These are phyloP conservation scores for Orthosia cruda DNA, from an alignment of 2,888 invertebrate genomes.

Conservation along the genomic window DNA sequence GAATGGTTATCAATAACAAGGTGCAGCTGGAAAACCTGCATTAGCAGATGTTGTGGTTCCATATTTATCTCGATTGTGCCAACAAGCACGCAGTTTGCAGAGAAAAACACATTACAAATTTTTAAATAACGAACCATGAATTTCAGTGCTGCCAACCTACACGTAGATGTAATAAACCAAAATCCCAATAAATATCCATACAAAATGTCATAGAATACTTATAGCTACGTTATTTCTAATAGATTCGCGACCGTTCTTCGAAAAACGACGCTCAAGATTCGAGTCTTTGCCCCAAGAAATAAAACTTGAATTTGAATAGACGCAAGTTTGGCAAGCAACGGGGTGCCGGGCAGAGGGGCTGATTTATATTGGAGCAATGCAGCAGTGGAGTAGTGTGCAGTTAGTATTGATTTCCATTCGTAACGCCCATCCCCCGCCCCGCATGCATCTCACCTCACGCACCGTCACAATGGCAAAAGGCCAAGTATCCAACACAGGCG, in stretches of 20 bases:
- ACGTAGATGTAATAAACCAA: slow-evolving; percentile 54
- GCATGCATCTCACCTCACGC: slow-evolving; percentile 88
- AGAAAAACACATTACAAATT: slow-evolving; percentile 34
- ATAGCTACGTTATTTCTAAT: slow-evolving; percentile 73
- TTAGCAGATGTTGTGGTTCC: slow-evolving; percentile 55
- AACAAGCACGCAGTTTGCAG: slow-evolving; percentile 12
- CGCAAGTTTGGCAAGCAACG: slow-evolving; percentile 84
- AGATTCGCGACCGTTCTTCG: slow-evolving; percentile 80
- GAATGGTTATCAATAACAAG: slow-evolving; percentile 52
- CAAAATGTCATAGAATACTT: slow-evolving; percentile 75
- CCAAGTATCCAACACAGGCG: slow-evolving; percentile 80
- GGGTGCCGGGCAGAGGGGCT: slow-evolving; percentile 85
- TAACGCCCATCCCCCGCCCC: slow-evolving; percentile 81
- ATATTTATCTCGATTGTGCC: slow-evolving; percentile 41
- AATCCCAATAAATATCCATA: slow-evolving; percentile 61
- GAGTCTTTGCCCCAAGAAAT: slow-evolving; percentile 60
- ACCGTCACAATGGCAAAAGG: slow-evolving; percentile 87
- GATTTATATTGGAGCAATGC: slow-evolving; percentile 92
- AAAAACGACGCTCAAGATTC: slow-evolving; percentile 58
- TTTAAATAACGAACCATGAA: slow-evolving; percentile 17
- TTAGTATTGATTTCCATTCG: slow-evolving; percentile 92
- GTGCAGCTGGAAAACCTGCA: slow-evolving; percentile 59
- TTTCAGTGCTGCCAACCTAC: slow-evolving; percentile 32
- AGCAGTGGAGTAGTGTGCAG: slow-evolving; percentile 90
- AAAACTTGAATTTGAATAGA: slow-evolving; percentile 72